Evolutionary conservation across 2,888 invertebrate species (phyloP).

Genomic region (Tanytarsus gracilentus): DNA sequence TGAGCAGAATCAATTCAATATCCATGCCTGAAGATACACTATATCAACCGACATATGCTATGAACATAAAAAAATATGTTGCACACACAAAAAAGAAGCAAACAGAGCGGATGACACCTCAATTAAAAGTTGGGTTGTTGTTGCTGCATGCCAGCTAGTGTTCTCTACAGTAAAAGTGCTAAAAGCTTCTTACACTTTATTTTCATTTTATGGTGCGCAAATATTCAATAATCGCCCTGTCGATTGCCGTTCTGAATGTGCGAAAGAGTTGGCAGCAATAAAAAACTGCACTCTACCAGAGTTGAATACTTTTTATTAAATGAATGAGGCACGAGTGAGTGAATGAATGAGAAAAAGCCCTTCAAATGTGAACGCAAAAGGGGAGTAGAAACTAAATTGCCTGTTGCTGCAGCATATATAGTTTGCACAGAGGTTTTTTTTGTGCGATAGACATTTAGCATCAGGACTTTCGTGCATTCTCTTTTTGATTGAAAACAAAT

Average conservation of each 20-base stretch:
- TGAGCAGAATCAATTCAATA: too few species aligned
- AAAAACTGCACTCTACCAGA: background rate
- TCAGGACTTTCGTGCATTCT: background rate
- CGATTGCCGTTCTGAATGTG: background rate
- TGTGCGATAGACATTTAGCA: too few species aligned
- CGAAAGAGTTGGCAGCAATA: background rate
- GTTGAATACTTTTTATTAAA: constrained; percentile 5
- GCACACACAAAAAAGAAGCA: background rate
- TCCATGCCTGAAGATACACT: too few species aligned
- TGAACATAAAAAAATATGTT: too few species aligned
- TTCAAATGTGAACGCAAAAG: background rate
- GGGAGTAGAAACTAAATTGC: constrained; percentile 16
- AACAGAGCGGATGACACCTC: constrained; percentile 10
- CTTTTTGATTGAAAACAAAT: background rate
- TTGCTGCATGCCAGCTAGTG: background rate
- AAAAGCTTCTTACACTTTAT: constrained; percentile 12
- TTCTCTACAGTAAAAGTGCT: constrained; percentile 4
- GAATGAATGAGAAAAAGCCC: background rate
- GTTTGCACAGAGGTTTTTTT: too few species aligned
- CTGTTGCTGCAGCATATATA: too few species aligned
- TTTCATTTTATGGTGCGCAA: background rate
- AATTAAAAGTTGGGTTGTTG: background rate
- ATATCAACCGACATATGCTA: too few species aligned
- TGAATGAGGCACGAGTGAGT: background rate
- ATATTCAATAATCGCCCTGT: background rate